Base-by-base conservation (phyloP, 2,113 vertebrate species). In the Erpornis zantholeuca region DNA sequence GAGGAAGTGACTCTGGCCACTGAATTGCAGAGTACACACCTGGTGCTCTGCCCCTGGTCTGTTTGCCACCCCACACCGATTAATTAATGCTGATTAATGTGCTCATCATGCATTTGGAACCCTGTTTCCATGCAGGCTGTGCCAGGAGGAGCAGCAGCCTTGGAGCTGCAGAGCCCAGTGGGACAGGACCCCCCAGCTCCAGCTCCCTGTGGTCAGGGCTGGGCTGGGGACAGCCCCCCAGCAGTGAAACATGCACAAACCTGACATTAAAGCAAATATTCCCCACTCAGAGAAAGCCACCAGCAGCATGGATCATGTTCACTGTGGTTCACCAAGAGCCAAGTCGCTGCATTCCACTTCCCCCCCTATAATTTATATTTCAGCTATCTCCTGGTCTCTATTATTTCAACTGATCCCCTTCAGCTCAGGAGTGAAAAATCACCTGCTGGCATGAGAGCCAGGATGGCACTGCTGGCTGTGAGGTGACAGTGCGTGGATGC, bases 91-190 rank as follows among this genome's bases (percentile, higher is more conserved):
- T 63, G 15, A 6, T 57, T 91, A 69, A 70, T 7, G 75, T 42
- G 53, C 52, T 57, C 97, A 94, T 69, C 98, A 97, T 98, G 97
- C 97, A 96, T 52, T 31, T 87, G 92, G 54, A 57, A 66, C 82
- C 11, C 3, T 11, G 60, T 64, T 44, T 8, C 75, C 93, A 82
- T 94, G 93, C 97, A 96, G 10, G 12, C 79, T 52, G 75, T 38
- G 95, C 57, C 36, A 49, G 56, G 18, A 86, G 71, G 5, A 54
- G 90, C 22, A 60, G 44, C 45, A 68, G 64, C 40, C 29, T 71
- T 27, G 15, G 20, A 82, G 53, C 70, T 82, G 80, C 73, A 52
- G 42, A 79, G 78, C 50, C n/a, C 52, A n/a, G 35, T 4, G 27
- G 10, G 35, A 70, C 25, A 73, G 29, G 33, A 52, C 57, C 15